Evolutionary conservation across 2,888 invertebrate genomes (phyloP).

Genomic region (Tenthredo scrophulariae): DNA sequence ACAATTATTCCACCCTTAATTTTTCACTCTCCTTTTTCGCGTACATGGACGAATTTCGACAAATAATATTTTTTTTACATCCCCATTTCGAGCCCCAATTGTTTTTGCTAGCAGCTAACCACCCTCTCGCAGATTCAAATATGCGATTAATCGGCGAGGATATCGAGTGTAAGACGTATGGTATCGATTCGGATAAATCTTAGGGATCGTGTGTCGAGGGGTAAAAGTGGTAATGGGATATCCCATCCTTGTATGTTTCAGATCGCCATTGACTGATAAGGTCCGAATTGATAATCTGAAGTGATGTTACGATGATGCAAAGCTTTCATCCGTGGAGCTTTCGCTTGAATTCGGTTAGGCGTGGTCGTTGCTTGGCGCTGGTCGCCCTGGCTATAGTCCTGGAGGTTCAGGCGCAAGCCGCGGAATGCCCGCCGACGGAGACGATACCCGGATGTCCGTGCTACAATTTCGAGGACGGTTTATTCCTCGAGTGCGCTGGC

Average conservation of each 20-base stretch:
- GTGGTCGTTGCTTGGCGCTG: slow-evolving; percentile 48
- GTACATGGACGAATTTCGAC: neutral
- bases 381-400: slow-evolving; percentile 48
- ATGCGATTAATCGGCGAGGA: no score
- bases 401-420: slow-evolving; percentile 64
- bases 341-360: slow-evolving; percentile 42
- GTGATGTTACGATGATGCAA: slow-evolving; percentile 71
- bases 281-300: slow-evolving; percentile 14
- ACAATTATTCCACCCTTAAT: neutral
- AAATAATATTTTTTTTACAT: neutral
- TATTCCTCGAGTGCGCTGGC: slow-evolving; percentile 93
- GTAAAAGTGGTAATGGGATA: neutral
- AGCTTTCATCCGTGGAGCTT: slow-evolving; percentile 59
- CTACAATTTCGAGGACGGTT: slow-evolving; percentile 94
- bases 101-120: neutral
- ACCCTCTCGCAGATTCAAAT: neutral
- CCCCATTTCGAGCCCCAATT: neutral
- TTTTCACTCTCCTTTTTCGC: neutral
- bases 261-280: slow-evolving; percentile 20
- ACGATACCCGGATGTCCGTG: slow-evolving; percentile 89
- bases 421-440: slow-evolving; percentile 74
- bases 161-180: neutral
- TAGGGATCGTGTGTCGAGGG: neutral
- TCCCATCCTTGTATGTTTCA: neutral
- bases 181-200: neutral